A percentile compares a stretch with the other conserved stretches of the same genome.
Conservation (phyloP, 2,797 vertebrate species). For the Onychomys leucogaster region DNA sequence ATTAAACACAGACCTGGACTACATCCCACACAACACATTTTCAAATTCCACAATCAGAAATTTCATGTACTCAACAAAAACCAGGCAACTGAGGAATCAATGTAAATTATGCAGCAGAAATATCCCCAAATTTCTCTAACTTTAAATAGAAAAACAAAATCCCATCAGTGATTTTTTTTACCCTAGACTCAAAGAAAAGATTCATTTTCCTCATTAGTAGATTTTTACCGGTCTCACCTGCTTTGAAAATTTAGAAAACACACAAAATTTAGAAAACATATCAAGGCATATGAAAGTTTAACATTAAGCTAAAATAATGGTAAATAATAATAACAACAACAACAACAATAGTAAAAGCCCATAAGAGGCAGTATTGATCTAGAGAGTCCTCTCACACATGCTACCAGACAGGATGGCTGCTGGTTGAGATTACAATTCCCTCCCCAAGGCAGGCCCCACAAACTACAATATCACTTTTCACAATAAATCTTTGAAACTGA, state of each 20-base stretch:
- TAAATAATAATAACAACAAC: too few species aligned
- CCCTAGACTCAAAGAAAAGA: background rate
- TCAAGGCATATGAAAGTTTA: background rate
- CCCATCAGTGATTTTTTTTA: background rate
- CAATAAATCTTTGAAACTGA: background rate
- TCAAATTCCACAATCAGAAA: background rate
- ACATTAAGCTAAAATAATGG: background rate
- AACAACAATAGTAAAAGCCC: background rate
- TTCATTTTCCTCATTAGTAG: background rate
- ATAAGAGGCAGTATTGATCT: background rate
- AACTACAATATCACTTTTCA: background rate
- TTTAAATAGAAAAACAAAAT: constrained; percentile 39
- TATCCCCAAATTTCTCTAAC: background rate
- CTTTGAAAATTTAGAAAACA: background rate
- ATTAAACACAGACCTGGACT: background rate
- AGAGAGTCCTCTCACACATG: background rate
- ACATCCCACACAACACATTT: background rate
- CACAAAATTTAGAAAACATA: background rate
- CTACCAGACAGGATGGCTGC: background rate
- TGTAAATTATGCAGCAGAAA: background rate
- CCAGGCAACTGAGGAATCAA: background rate
- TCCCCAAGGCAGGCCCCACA: background rate
- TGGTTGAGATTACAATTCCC: background rate
- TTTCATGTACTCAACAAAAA: background rate
- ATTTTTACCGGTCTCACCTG: background rate